These are phyloP conservation scores for Lepidocyrtoides sp. DNA, from an alignment of 2,888 invertebrate genomes.

Conservation along the genomic window DNA sequence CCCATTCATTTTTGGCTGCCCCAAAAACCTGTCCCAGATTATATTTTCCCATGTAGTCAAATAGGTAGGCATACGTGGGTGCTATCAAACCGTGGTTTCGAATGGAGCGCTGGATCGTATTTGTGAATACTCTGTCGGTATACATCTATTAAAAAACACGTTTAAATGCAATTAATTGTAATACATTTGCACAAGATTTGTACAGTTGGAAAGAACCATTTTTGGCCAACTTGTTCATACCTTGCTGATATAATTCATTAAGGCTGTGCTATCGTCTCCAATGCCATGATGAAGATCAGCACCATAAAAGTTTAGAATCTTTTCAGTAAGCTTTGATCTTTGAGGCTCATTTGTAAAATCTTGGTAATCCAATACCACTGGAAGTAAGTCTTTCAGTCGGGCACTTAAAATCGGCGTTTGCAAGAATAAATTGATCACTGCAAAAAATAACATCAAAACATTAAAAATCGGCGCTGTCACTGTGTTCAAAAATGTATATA, in stretches of 20 bases:
- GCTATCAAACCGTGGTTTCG: slow-evolving; percentile 80
- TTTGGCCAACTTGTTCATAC: no score
- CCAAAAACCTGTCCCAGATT: slow-evolving; percentile 83
- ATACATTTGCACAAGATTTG: no score
- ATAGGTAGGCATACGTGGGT: slow-evolving; percentile 82
- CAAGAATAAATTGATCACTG: slow-evolving; percentile 78
- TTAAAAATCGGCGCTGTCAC: no score
- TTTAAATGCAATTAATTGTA: no score
- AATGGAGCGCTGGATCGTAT: slow-evolving; percentile 77
- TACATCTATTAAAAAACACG: no score
- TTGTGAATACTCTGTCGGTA: slow-evolving; percentile 80
- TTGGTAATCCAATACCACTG: slow-evolving; percentile 78
- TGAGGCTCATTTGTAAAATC: slow-evolving; percentile 64
- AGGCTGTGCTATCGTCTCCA: slow-evolving; percentile 3
- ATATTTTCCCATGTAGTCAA: slow-evolving; percentile 81
- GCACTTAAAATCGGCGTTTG: slow-evolving; percentile 67
- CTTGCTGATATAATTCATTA: slow-evolving; percentile 67
- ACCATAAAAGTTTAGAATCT: slow-evolving; percentile 80
- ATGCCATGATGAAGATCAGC: slow-evolving; percentile 9
- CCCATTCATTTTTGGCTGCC: slow-evolving; percentile 82
- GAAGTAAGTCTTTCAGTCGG: slow-evolving; percentile 69
- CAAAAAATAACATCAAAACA: slow-evolving; percentile 14
- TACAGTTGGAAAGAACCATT: no score
- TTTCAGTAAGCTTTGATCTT: slow-evolving; percentile 59
- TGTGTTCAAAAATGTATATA: no score